Evolutionary conservation across 2,797 vertebrate species (phyloP).

Genomic region (Podarcis siculus): DNA sequence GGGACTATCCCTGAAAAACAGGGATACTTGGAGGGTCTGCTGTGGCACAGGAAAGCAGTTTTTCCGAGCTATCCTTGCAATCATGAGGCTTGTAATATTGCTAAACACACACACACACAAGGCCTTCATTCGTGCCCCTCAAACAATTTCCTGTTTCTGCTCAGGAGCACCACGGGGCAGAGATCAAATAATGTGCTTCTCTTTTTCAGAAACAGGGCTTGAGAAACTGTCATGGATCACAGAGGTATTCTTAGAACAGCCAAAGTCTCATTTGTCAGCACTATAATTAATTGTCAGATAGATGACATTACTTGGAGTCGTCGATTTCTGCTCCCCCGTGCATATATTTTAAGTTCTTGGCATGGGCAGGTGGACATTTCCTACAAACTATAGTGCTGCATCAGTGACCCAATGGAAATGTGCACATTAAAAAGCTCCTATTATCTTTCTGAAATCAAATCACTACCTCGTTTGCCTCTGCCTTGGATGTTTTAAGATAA

Average conservation of each 20-base stretch:
- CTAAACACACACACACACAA: neutral
- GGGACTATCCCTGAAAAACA: no score
- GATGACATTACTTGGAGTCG: neutral
- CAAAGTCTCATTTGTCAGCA: neutral
- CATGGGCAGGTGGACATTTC: neutral
- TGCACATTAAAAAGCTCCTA: neutral
- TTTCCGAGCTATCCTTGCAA: neutral
- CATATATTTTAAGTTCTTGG: conserved; percentile 12
- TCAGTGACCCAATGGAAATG: neutral
- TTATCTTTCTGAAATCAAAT: conserved; percentile 19
- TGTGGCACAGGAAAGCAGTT: neutral
- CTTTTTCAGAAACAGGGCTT: neutral
- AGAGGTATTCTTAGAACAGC: neutral
- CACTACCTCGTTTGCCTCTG: neutral
- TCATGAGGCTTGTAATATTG: neutral
- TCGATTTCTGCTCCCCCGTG: neutral
- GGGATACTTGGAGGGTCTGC: no score
- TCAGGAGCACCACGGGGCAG: neutral
- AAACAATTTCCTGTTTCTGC: neutral
- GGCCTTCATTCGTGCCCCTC: neutral
- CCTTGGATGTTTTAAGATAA: conserved; percentile 9
- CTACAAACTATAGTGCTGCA: neutral
- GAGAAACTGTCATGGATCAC: neutral
- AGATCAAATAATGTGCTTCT: neutral
- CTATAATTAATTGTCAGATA: neutral